Conservation (phyloP, 1,140 invertebrate species). For the Solenopsis invicta region DNA sequence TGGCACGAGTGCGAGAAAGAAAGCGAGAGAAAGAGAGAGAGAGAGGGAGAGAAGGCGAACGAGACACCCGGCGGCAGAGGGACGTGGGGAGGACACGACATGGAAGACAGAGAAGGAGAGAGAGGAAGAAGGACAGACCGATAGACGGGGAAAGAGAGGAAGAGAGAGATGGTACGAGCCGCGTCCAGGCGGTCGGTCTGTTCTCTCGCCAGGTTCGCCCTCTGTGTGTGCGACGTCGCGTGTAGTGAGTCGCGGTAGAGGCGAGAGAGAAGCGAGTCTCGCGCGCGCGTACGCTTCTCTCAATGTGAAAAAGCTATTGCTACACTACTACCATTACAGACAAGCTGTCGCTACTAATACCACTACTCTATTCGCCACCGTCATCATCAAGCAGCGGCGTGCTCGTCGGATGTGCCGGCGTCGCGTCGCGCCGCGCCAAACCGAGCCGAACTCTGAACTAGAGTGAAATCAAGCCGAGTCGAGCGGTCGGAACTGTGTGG, state of each 20-base stretch:
- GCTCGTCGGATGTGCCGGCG: slow-evolving; percentile 52
- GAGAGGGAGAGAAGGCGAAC: slow-evolving; percentile 43
- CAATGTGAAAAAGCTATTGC: slow-evolving; percentile 73
- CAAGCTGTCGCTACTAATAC: slow-evolving; percentile 29
- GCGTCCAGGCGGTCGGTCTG: slow-evolving; percentile 62
- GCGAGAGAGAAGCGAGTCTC: slow-evolving; percentile 73
- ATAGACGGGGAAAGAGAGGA: slow-evolving; percentile 24
- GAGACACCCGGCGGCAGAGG: slow-evolving; percentile 79
- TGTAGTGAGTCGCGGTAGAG: slow-evolving; percentile 67
- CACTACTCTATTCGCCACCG: slow-evolving; percentile 31
- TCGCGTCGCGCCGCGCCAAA: background rate
- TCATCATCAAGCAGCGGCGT: slow-evolving; percentile 52
- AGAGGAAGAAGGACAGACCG: slow-evolving; percentile 27
- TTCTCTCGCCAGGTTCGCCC: slow-evolving; percentile 71
- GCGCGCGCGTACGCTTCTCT: slow-evolving; percentile 72
- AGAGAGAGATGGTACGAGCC: slow-evolving; percentile 44
- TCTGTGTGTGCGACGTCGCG: slow-evolving; percentile 74
- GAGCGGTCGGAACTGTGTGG: background rate
- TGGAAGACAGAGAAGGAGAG: slow-evolving; percentile 42
- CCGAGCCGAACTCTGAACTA: background rate
- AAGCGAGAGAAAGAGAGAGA: slow-evolving; percentile 48
- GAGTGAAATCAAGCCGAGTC: background rate
- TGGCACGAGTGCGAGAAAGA: slow-evolving; percentile 55
- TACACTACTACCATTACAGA: slow-evolving; percentile 1
- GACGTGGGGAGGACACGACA: slow-evolving; percentile 15